Evolutionary conservation across 2,113 vertebrate species (phyloP), one percentile per base, ranked within the genome.

Genomic region (Acrocephalus kingi): DNA sequence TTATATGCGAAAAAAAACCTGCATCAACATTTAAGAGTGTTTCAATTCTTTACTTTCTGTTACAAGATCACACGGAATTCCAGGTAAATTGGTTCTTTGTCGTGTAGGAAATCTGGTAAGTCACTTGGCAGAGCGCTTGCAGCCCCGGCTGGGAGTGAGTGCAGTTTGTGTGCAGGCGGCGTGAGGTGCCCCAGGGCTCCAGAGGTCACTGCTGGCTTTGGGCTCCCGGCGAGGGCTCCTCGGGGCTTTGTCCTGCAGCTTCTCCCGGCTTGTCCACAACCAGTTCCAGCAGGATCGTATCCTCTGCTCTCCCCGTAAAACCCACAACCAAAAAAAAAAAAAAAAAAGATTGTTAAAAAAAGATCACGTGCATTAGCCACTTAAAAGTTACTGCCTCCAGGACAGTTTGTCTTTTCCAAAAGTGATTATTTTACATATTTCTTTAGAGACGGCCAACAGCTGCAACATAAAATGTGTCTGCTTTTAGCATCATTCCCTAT

Each of bases 241-340:
- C 48, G 28, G 33, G 55, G 73, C 84, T 89, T 94, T 90, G 74
- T 92, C 75, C 64, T 22, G 80, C 87, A 68, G 87, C 91, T 76
- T 10, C 66, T 52, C 51, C 76, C 89, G 63, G 61, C 48, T 45
- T 39, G 7, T 27, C 84, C 87, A 33, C 56, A 15, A 35, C 73
- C 94, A 30, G 10, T 33, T 79, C 41, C 3, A 66, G 80, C 51
- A 75, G 54, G 13, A 18, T 41, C 1, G 1, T 1, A 2, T 27
- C 37, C 22, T 10, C 7, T 21, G 11, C 78, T 64, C 68, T 21
- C 39, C 25, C 72, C 22, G 5, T 0, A 35, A 71, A 83, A 52
- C 10, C 51, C 19, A 10, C 73, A 7, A 4, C 19, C 55, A 35
- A 39, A 39, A 39, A 39, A 39, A 39, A 39, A 39, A 39, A 39